Evolutionary conservation across 1,140 invertebrate genomes (phyloP).

Genomic region (Drosophila sturtevanti): DNA sequence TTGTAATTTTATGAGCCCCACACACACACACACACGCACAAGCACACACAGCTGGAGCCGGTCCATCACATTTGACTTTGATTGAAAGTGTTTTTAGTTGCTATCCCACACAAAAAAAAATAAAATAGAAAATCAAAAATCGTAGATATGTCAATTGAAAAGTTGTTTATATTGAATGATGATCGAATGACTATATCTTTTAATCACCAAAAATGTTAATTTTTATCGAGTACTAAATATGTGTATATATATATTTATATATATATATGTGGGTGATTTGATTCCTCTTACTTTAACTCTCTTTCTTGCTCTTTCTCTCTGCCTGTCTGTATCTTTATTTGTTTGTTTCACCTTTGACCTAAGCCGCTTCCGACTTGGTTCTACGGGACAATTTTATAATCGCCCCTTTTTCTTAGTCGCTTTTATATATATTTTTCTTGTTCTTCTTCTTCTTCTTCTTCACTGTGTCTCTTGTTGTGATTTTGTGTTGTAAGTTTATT

Average conservation of each 20-base stretch:
- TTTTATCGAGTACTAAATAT: background rate
- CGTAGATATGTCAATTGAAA: conserved; percentile 3
- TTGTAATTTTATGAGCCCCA: conserved; percentile 1
- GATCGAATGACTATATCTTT: conserved; percentile 1
- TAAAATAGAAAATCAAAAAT: too few relatives aligned
- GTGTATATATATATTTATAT: background rate
- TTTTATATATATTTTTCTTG: background rate
- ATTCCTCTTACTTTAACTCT: background rate
- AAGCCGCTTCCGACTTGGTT: conserved; percentile 4
- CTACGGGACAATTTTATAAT: conserved; percentile 4
- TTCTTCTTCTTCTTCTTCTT: background rate
- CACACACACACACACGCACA: conserved; percentile 28
- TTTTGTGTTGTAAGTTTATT: conserved; percentile 35
- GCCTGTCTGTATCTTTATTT: background rate
- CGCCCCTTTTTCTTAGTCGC: conserved; percentile 6
- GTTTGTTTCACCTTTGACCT: conserved; percentile 1
- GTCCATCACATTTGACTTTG: conserved; percentile 7
- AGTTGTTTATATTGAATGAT: conserved; percentile 7
- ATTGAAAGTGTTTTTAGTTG: conserved; percentile 8
- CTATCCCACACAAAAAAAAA: conserved; percentile 1
- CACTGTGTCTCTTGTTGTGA: conserved; percentile 6
- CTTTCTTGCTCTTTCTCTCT: background rate
- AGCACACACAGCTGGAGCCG: conserved; percentile 66
- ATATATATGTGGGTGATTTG: background rate
- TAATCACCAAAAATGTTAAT: conserved; percentile 4